Conservation (phyloP, 2,797 vertebrate species). For the Poeciliopsis gracilis region DNA sequence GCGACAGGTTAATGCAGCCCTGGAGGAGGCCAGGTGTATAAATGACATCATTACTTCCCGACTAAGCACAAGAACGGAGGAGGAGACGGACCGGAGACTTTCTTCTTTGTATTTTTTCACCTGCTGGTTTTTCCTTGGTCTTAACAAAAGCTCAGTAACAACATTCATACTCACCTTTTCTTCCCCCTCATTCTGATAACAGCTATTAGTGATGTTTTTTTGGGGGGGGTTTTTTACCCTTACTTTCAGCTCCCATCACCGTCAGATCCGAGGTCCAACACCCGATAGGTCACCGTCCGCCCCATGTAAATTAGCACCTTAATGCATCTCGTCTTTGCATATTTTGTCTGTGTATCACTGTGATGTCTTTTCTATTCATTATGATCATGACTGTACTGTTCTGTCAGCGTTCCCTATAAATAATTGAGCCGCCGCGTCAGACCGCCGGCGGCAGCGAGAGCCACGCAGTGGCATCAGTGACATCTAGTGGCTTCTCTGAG, state of each 20-base stretch:
- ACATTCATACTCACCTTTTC: background rate
- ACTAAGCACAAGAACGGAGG: constrained; percentile 18
- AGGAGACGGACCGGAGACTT: background rate
- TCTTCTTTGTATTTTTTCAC: constrained; percentile 19
- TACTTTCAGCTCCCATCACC: background rate
- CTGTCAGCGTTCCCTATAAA: constrained; percentile 32
- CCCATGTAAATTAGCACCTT: constrained; percentile 38
- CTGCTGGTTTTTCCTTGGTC: constrained; percentile 7
- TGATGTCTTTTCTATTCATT: constrained; percentile 30
- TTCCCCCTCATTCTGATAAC: background rate
- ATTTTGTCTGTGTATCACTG: constrained; percentile 11
- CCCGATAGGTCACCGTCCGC: background rate
- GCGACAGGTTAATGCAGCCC: constrained; percentile 64
- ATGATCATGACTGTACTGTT: constrained; percentile 38
- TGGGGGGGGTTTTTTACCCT: background rate
- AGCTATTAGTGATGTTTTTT: background rate
- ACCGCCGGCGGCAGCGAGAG: constrained; percentile 20
- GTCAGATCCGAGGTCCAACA: background rate
- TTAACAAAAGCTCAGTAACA: background rate
- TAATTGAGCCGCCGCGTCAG: constrained; percentile 14
- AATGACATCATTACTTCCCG: constrained; percentile 40
- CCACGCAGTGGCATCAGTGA: constrained; percentile 59
- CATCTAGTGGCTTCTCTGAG: constrained; percentile 67
- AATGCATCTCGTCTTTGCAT: constrained; percentile 14
- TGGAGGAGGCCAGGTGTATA: constrained; percentile 18